These are phyloP conservation scores for Lasioglossum leucozonium DNA, from an alignment of 2,888 invertebrate genomes.

Conservation along the genomic window DNA sequence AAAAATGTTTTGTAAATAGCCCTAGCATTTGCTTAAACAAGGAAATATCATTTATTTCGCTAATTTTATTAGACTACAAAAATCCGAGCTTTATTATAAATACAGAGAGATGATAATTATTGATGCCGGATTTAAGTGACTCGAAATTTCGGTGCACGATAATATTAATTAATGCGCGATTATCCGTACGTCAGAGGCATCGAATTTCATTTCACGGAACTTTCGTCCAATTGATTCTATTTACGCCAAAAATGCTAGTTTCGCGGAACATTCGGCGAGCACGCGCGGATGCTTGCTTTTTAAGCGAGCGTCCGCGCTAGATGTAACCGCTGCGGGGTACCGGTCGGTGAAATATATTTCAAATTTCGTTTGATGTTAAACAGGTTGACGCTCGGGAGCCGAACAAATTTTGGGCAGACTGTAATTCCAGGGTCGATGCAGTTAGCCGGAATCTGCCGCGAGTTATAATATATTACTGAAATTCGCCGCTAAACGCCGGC, in stretches of 20 bases:
- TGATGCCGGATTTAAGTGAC: not conserved
- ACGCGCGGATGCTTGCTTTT: slow-evolving; percentile 25
- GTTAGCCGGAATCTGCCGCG: slow-evolving; percentile 42
- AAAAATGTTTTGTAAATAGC: not conserved
- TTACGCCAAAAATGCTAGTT: slow-evolving; percentile 3
- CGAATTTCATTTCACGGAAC: not conserved
- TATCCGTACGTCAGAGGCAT: not conserved
- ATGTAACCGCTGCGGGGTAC: not conserved
- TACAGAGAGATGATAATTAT: not conserved
- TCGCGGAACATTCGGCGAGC: slow-evolving; percentile 25
- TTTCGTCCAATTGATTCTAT: not conserved
- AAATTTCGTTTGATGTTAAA: slow-evolving; percentile 58
- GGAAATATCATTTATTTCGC: not conserved
- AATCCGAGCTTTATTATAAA: not conserved
- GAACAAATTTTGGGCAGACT: slow-evolving; percentile 52
- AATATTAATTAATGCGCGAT: not conserved
- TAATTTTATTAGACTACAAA: not conserved
- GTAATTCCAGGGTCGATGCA: slow-evolving; percentile 48
- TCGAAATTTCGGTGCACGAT: not conserved
- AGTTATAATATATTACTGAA: slow-evolving; percentile 56
- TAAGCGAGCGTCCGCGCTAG: slow-evolving; percentile 21
- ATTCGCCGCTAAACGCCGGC: slow-evolving; percentile 25
- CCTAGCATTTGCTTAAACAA: not conserved
- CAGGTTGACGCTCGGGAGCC: slow-evolving; percentile 40
- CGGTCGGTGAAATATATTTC: slow-evolving; percentile 42